Evolutionary conservation across 2,888 invertebrate species (phyloP).

Genomic region (Caenorhabditis wallacei): DNA sequence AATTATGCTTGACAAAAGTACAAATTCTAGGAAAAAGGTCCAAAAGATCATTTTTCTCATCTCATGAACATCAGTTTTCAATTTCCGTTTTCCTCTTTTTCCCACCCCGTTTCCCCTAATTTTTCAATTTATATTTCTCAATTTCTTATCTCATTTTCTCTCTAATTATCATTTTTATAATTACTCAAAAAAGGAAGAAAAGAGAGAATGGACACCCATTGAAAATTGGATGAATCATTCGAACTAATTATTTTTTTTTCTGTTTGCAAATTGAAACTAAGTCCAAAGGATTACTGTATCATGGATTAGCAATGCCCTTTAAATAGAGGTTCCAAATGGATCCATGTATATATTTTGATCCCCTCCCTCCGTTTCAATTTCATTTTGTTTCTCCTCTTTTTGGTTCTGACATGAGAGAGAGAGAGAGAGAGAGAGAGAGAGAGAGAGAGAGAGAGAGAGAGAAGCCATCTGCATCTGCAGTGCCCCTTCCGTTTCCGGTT

Average conservation of each 20-base stretch:
- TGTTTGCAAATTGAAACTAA: neutral
- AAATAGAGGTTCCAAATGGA: neutral
- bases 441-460: slow-evolving; percentile 1
- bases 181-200: slow-evolving; percentile 1
- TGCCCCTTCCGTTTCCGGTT: slow-evolving; percentile 41
- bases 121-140: slow-evolving; percentile 15
- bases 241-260: neutral
- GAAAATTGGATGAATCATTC: slow-evolving; percentile 11
- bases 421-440: neutral
- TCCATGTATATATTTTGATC: slow-evolving; percentile 14
- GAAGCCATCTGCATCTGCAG: slow-evolving; percentile 19
- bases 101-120: neutral
- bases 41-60: slow-evolving; percentile 2
- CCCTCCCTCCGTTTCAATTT: neutral
- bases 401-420: neutral
- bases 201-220: neutral
- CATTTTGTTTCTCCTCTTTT: slow-evolving; percentile 5
- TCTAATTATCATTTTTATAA: neutral
- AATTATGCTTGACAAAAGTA: too few relatives aligned
- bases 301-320: too few relatives aligned
- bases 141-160: slow-evolving; percentile 3
- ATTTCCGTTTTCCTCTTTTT: neutral
- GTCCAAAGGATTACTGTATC: neutral
- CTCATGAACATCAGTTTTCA: slow-evolving; percentile 18
- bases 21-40: neutral